These are phyloP conservation scores for Coluber constrictor DNA, from an alignment of 2,797 vertebrate genomes.

Conservation along the genomic window DNA sequence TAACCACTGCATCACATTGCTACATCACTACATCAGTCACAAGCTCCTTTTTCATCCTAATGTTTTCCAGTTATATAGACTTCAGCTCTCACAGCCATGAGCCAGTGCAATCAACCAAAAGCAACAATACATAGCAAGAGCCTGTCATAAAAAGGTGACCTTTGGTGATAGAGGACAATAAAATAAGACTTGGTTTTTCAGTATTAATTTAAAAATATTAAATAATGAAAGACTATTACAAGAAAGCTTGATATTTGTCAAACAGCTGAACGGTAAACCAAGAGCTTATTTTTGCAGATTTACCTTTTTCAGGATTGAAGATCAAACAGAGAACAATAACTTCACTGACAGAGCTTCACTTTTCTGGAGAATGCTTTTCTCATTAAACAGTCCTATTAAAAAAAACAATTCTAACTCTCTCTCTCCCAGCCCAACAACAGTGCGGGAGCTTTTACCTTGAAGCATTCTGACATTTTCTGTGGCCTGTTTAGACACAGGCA, in stretches of 20 bases:
- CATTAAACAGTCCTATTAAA: conserved; percentile 64
- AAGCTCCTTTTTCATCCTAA: background rate
- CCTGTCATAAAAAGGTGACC: background rate
- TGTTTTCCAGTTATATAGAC: background rate
- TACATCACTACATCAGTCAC: background rate
- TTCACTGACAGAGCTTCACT: conserved; percentile 55
- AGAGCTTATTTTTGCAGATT: background rate
- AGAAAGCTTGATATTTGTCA: background rate
- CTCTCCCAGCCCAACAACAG: background rate
- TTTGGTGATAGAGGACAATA: background rate
- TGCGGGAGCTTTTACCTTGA: background rate
- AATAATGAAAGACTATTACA: background rate
- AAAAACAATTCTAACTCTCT: background rate
- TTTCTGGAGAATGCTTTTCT: conserved; percentile 55
- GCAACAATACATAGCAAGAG: background rate
- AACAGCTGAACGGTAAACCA: background rate
- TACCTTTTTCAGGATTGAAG: conserved; percentile 36
- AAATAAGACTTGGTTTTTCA: background rate
- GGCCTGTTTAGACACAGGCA: background rate
- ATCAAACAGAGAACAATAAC: conserved; percentile 29
- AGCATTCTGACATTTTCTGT: background rate
- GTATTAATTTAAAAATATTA: background rate
- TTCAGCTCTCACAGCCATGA: background rate
- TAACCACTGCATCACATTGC: background rate
- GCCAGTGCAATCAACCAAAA: background rate